Evolutionary conservation across 2,113 vertebrate species (phyloP).

Genomic region (Istiophorus platypterus): DNA sequence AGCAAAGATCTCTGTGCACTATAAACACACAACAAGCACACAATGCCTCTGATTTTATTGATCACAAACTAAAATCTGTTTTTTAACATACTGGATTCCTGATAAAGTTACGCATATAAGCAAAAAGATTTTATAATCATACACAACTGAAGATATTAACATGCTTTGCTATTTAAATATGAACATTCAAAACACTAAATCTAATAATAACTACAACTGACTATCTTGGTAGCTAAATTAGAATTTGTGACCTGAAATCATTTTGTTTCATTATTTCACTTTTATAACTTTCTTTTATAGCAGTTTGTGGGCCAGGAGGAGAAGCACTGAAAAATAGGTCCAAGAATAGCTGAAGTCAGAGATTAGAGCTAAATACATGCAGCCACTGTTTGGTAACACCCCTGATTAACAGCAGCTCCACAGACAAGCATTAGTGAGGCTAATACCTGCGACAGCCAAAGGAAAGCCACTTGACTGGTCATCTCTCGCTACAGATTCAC

Average conservation of each 20-base stretch:
- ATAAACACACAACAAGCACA: no score
- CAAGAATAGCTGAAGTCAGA: slow-evolving; percentile 58
- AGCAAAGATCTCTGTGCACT: no score
- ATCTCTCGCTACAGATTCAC: slow-evolving; percentile 12
- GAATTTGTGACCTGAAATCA: neutral
- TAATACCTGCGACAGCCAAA: slow-evolving; percentile 37
- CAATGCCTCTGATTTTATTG: no score
- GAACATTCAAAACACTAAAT: neutral
- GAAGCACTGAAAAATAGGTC: neutral
- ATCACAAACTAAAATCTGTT: neutral
- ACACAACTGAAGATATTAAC: neutral
- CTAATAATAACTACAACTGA: neutral
- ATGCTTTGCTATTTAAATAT: no score
- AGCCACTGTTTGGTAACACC: slow-evolving; percentile 41
- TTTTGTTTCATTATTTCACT: slow-evolving; percentile 21
- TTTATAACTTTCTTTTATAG: slow-evolving; percentile 48
- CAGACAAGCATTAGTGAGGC: slow-evolving; percentile 34
- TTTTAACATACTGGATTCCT: neutral
- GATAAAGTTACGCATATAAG: no score
- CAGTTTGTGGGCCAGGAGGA: neutral
- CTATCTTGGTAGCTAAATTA: neutral
- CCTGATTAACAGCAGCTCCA: slow-evolving; percentile 28
- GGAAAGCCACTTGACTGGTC: slow-evolving; percentile 19
- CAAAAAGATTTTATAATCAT: no score
- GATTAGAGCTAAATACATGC: slow-evolving; percentile 59